Conservation (phyloP, 2,888 invertebrate species). For the Idaea aversata region DNA sequence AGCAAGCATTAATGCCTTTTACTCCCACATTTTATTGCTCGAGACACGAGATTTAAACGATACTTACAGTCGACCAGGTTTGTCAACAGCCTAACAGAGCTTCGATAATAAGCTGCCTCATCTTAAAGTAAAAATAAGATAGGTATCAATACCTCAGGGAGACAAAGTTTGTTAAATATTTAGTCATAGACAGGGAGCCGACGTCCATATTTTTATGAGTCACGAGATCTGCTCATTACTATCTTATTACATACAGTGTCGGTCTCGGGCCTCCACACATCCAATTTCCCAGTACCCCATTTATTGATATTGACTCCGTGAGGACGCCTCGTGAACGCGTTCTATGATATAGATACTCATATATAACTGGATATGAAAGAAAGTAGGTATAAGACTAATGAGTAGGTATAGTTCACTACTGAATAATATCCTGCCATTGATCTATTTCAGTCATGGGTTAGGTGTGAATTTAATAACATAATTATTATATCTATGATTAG, state of each 20-base stretch:
- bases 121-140: background rate
- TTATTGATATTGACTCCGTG: slow-evolving; percentile 79
- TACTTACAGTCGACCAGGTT: too few relatives aligned
- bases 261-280: slow-evolving; percentile 68
- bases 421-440: too few relatives aligned
- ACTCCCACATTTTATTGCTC: too few relatives aligned
- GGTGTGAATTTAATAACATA: too few relatives aligned
- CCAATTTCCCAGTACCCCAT: slow-evolving; percentile 79
- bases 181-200: slow-evolving; percentile 67
- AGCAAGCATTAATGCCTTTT: too few relatives aligned
- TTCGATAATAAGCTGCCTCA: too few relatives aligned
- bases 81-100: too few relatives aligned
- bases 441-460: too few relatives aligned
- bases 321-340: slow-evolving; percentile 68
- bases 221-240: slow-evolving; percentile 71
- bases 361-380: slow-evolving; percentile 45
- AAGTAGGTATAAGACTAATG: slow-evolving; percentile 3
- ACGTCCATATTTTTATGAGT: slow-evolving; percentile 75
- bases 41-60: too few relatives aligned
- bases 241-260: slow-evolving; percentile 74
- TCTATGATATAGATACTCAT: slow-evolving; percentile 34
- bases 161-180: slow-evolving; percentile 63
- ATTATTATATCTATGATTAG: too few relatives aligned
- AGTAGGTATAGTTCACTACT: too few relatives aligned
- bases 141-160: background rate